A percentile compares a stretch with the other conserved stretches of the same genome.
Conservation (phyloP, 2,797 vertebrate species). For the Sebastes reedi region DNA sequence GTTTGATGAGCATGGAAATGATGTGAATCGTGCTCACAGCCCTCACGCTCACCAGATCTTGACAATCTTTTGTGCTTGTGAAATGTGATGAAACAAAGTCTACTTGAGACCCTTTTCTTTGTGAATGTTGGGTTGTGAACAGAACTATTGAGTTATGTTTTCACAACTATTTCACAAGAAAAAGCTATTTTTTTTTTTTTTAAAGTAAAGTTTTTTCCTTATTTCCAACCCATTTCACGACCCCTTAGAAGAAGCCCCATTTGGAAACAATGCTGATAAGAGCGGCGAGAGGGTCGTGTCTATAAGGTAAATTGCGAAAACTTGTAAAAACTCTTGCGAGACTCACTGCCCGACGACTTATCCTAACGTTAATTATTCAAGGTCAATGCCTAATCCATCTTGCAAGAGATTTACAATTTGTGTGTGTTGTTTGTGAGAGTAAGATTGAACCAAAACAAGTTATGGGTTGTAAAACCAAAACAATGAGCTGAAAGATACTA, state of each 20-base stretch:
- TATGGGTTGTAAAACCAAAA: not conserved
- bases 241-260: not conserved
- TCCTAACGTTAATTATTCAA: too few relatives aligned
- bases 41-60: not conserved
- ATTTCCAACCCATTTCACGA: not conserved
- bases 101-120: not conserved
- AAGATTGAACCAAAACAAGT: not conserved
- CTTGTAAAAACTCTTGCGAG: too few relatives aligned
- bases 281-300: not conserved
- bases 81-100: not conserved
- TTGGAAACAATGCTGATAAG: not conserved
- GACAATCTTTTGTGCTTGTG: not conserved
- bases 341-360: too few relatives aligned
- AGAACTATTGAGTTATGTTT: not conserved
- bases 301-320: too few relatives aligned
- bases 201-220: too few relatives aligned
- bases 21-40: not conserved
- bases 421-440: too few relatives aligned
- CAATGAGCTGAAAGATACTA: not conserved
- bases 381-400: too few relatives aligned
- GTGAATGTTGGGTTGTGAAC: not conserved
- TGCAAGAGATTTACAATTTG: too few relatives aligned
- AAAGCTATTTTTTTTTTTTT: too few relatives aligned
- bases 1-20: not conserved
- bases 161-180: not conserved